Evolutionary conservation across 2,888 invertebrate species (phyloP).

Genomic region (Yponomeuta sedellus): DNA sequence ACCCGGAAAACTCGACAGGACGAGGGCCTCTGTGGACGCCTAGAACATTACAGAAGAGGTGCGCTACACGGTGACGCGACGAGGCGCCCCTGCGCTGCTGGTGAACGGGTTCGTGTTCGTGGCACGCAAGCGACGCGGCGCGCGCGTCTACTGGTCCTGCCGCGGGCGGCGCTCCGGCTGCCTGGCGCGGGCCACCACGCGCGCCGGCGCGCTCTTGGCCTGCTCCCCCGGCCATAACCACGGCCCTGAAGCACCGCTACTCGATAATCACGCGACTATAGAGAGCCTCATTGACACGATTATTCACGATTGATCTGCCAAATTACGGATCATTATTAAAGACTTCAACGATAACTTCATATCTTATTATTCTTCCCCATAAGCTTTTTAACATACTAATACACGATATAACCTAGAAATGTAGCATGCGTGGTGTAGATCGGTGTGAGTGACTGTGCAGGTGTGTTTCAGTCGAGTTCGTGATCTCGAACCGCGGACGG

Average conservation of each 20-base stretch:
- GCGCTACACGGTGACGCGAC: slow-evolving; percentile 60
- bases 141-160: slow-evolving; percentile 66
- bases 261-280: slow-evolving; percentile 46
- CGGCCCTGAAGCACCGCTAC: slow-evolving; percentile 35
- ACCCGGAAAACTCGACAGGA: background rate
- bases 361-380: background rate
- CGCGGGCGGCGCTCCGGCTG: slow-evolving; percentile 51
- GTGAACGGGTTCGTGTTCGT: slow-evolving; percentile 55
- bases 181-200: slow-evolving; percentile 55
- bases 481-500: slow-evolving; percentile 72
- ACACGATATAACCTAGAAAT: background rate
- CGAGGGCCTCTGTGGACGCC: too few species aligned
- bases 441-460: slow-evolving; percentile 38
- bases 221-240: slow-evolving; percentile 47
- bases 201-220: slow-evolving; percentile 46
- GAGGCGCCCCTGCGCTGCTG: slow-evolving; percentile 62
- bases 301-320: background rate
- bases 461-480: slow-evolving; percentile 72
- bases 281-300: slow-evolving; percentile 66
- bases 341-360: background rate
- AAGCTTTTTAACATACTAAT: background rate
- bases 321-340: background rate
- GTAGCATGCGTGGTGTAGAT: slow-evolving; percentile 21
- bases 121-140: slow-evolving; percentile 60
- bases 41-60: slow-evolving; percentile 30